phyloP scores from a whole-genome alignment of 30 jellyfish, hydroid and myxozoan species.

The Pelagia noctiluca region DNA sequence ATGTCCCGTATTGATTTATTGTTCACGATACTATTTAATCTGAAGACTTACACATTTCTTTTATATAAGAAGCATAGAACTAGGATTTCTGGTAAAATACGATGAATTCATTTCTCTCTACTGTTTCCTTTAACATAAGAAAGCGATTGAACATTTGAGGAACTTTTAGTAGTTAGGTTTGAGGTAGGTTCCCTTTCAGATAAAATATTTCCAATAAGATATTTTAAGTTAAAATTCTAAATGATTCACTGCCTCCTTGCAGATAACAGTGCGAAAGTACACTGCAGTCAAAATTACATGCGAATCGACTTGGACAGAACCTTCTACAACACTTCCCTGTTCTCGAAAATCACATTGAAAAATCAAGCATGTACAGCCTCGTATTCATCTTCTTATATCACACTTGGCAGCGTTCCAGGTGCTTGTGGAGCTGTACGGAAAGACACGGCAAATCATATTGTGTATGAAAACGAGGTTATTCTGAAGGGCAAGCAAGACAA shows the following conservation, averaged over 20 bases:
- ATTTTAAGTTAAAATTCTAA: background rate
- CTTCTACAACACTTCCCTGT: constrained; percentile 9
- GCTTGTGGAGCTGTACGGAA: constrained; percentile 46
- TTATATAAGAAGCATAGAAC: no score
- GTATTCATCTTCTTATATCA: background rate
- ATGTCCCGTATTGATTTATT: background rate
- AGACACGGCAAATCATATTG: background rate
- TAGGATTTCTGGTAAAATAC: background rate
- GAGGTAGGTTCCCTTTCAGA: background rate
- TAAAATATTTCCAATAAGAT: no score
- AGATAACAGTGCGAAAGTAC: constrained; percentile 30
- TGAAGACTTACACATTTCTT: background rate
- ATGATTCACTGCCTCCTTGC: no score
- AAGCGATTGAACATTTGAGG: background rate
- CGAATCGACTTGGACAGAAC: constrained; percentile 37
- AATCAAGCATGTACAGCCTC: constrained; percentile 20
- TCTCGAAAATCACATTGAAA: constrained; percentile 24
- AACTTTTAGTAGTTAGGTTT: background rate
- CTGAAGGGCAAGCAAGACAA: constrained; percentile 9
- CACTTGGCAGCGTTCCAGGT: constrained; percentile 42
- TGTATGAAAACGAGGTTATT: constrained; percentile 34
- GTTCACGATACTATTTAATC: background rate
- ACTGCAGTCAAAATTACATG: constrained; percentile 50
- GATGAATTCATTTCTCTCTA: background rate
- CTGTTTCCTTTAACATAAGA: background rate